Evolutionary conservation across 2,888 invertebrate genomes (phyloP).

Genomic region (Cyaniris semiargus): DNA sequence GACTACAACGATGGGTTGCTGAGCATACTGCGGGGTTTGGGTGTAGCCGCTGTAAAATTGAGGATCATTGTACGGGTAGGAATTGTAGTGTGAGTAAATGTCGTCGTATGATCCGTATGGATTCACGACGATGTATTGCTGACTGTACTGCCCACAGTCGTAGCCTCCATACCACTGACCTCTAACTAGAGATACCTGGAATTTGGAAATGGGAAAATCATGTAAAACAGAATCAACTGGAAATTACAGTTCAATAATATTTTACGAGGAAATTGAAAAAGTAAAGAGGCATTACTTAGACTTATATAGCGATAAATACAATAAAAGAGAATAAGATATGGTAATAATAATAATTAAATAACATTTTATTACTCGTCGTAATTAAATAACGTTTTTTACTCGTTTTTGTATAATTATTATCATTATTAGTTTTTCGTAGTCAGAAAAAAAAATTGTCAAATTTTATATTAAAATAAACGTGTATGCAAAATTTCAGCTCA

Average conservation of each 20-base stretch:
- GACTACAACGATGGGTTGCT: conserved; percentile 39
- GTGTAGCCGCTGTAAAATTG: conserved; percentile 15
- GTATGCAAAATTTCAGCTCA: too few relatives aligned
- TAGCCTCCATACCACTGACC: conserved; percentile 23
- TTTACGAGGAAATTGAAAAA: too few relatives aligned
- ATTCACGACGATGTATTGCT: conserved; percentile 11
- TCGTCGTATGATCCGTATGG: conserved; percentile 9
- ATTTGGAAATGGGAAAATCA: background rate
- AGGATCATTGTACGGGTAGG: background rate
- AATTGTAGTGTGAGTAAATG: conserved; percentile 3
- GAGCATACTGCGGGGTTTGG: conserved; percentile 26
- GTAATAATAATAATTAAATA: too few relatives aligned
- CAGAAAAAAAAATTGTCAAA: too few relatives aligned
- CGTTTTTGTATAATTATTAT: too few relatives aligned
- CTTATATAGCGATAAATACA: too few relatives aligned
- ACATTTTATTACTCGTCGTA: too few relatives aligned
- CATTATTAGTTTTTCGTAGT: too few relatives aligned
- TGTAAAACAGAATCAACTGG: background rate
- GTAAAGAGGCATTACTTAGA: too few relatives aligned
- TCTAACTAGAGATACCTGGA: background rate
- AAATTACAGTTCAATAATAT: background rate
- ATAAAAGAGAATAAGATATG: too few relatives aligned
- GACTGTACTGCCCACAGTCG: conserved; percentile 13
- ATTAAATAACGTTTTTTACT: too few relatives aligned
- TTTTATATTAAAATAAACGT: too few relatives aligned